Evolutionary conservation across 2,797 vertebrate species (phyloP).

Genomic region (Microtus californicus): DNA sequence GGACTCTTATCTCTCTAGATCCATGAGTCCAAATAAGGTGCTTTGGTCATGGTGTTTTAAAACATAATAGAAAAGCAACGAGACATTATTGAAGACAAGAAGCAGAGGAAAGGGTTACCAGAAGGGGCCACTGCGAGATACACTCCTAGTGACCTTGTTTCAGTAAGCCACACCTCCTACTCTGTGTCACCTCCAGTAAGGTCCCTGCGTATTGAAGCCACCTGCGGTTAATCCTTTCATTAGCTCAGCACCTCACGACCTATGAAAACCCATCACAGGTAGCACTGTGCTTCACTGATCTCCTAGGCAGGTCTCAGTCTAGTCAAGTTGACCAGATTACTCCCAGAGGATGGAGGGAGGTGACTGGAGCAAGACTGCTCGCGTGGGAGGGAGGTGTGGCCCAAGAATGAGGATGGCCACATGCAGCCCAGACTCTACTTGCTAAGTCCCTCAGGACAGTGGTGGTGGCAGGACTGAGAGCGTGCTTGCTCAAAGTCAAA

Average conservation of each 20-base stretch:
- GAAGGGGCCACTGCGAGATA: not conserved
- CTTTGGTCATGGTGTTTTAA: not conserved
- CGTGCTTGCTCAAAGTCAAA: not conserved
- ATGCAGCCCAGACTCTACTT: not conserved
- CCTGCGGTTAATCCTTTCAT: not conserved
- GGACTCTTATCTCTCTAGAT: not conserved
- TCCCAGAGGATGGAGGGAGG: not conserved
- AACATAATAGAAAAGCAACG: not conserved
- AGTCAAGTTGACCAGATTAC: not conserved
- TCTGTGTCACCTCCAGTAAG: not conserved
- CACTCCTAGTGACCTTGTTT: not conserved
- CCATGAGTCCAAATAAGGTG: not conserved
- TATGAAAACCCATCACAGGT: not conserved
- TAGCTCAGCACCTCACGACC: not conserved
- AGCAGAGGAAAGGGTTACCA: not conserved
- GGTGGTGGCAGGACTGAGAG: not conserved
- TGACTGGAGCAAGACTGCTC: rapidly evolving
- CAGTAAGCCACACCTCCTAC: not conserved
- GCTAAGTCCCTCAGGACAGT: not conserved
- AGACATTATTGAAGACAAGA: not conserved
- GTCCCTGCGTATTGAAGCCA: not conserved
- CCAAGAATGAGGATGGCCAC: not conserved
- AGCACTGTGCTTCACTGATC: no score
- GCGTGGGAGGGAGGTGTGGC: not conserved
- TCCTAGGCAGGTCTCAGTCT: not conserved